phyloP scores from a whole-genome alignment of 2,113 vertebrate species.

The Psephotus haematonotus region DNA sequence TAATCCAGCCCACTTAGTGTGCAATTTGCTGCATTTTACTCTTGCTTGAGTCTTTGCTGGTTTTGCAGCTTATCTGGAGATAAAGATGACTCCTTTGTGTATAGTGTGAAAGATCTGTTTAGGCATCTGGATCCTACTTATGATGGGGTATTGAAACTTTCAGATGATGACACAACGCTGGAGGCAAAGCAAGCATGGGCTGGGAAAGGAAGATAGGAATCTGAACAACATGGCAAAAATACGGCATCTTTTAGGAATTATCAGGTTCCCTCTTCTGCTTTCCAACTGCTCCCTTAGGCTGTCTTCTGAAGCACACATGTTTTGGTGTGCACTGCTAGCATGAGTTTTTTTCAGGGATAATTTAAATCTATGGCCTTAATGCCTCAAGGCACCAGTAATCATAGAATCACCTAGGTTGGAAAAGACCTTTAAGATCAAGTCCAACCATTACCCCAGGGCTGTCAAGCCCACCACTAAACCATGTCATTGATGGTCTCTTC shows the following conservation, averaged over 20 bases:
- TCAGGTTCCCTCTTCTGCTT: not conserved
- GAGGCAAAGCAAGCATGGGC: not conserved
- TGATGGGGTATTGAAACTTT: not conserved
- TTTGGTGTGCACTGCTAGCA: not conserved
- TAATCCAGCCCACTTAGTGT: not conserved
- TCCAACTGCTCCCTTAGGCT: not conserved
- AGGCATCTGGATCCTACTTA: not conserved
- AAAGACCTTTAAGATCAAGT: not conserved
- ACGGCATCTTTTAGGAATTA: not conserved
- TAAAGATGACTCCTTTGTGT: not conserved
- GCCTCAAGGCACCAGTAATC: not conserved
- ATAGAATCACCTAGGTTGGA: not conserved
- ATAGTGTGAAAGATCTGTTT: not conserved
- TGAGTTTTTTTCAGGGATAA: not conserved
- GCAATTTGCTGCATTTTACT: not conserved
- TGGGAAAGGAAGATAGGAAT: not conserved
- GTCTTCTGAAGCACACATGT: not conserved
- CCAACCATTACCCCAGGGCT: not conserved
- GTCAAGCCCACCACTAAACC: not conserved
- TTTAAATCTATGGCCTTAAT: not conserved
- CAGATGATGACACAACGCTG: not conserved
- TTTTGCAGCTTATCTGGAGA: not conserved
- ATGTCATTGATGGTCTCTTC: not conserved
- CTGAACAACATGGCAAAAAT: not conserved
- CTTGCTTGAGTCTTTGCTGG: not conserved